Evolutionary conservation across 2,797 vertebrate genomes (phyloP).

Genomic region (Clarias pachynema): DNA sequence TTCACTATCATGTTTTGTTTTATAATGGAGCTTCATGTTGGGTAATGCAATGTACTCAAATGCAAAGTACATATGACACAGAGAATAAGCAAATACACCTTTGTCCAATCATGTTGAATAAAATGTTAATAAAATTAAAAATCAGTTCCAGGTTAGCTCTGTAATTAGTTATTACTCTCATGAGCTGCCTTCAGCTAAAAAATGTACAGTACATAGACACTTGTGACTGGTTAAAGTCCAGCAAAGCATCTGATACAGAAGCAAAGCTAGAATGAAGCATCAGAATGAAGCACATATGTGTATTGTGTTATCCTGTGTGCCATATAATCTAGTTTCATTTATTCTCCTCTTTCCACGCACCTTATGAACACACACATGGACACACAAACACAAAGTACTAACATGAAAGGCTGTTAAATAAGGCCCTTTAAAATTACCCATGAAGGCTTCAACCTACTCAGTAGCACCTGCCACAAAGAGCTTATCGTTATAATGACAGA

Average conservation of each 20-base stretch:
- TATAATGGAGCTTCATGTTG: neutral
- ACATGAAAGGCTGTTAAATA: slow-evolving; percentile 16
- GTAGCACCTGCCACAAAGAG: slow-evolving; percentile 21
- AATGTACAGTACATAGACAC: neutral
- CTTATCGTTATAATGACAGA: slow-evolving; percentile 23
- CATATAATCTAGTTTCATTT: neutral
- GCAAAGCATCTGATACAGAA: neutral
- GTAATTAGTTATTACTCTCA: neutral
- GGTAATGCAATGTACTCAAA: neutral
- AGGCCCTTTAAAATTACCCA: neutral
- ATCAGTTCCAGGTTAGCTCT: neutral
- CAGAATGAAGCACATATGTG: neutral
- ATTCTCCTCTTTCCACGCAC: neutral
- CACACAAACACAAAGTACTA: neutral
- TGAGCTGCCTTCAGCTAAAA: neutral
- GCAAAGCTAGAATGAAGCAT: neutral
- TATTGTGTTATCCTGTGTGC: neutral
- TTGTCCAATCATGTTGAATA: neutral
- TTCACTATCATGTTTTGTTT: neutral
- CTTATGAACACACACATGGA: neutral
- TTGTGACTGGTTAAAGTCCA: neutral
- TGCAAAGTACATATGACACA: neutral
- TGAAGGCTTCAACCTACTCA: slow-evolving; percentile 7
- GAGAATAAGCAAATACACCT: neutral
- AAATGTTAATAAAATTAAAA: neutral